Percentiles rank a stretch among this genome's conserved stretches.
Evolutionary conservation across 1,140 invertebrate genomes (phyloP).

Genomic region (Nasonia vitripennis): DNA sequence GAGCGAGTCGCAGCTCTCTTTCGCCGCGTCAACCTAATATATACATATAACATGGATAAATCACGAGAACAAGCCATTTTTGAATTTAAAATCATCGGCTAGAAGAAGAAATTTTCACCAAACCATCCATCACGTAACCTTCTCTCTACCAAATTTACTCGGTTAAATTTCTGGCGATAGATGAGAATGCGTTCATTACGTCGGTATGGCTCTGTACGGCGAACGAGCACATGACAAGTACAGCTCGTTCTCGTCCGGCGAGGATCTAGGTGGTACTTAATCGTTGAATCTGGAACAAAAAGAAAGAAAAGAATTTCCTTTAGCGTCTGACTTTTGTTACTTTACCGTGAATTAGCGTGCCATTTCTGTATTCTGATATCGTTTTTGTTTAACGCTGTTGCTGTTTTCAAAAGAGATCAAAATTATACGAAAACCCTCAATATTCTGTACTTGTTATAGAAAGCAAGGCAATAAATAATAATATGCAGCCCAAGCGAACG

Average conservation of each 20-base stretch:
- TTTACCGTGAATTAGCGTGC: slow-evolving; percentile 48
- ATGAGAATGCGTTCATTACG: slow-evolving; percentile 62
- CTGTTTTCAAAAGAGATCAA: slow-evolving; percentile 24
- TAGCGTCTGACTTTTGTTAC: slow-evolving; percentile 31
- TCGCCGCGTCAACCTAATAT: background rate
- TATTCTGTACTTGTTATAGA: background rate
- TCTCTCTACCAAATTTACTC: slow-evolving; percentile 71
- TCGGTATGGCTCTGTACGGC: slow-evolving; percentile 5
- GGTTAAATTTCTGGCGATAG: slow-evolving; percentile 70
- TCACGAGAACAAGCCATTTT: slow-evolving; percentile 5
- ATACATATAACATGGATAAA: background rate
- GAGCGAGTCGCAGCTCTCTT: background rate
- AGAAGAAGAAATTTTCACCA: slow-evolving; percentile 27
- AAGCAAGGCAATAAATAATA: slow-evolving; percentile 18
- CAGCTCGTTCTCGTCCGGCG: background rate
- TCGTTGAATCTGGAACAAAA: slow-evolving; percentile 6
- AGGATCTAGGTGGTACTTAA: background rate
- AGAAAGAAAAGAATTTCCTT: slow-evolving; percentile 7
- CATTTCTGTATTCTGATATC: slow-evolving; percentile 15
- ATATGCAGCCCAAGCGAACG: slow-evolving; percentile 22
- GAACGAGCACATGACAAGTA: background rate
- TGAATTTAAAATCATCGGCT: background rate
- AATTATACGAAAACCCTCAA: background rate
- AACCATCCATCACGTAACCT: slow-evolving; percentile 53
- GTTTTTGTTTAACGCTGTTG: background rate